Percentiles rank a stretch among this genome's conserved stretches.
Evolutionary conservation across 2,797 vertebrate genomes (phyloP).

Genomic region (Hylomyscus alleni): DNA sequence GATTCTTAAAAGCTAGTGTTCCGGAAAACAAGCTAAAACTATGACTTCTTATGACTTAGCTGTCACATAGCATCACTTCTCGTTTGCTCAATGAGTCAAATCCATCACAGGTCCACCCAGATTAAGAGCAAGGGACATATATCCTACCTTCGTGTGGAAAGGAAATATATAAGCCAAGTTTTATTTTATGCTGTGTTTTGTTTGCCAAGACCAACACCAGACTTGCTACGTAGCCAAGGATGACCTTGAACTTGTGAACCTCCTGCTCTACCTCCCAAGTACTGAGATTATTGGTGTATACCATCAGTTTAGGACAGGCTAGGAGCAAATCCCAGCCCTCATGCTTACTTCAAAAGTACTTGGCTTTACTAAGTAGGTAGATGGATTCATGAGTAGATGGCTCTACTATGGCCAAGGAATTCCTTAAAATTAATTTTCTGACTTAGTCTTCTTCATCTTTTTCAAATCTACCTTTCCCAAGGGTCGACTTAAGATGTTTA

Average conservation of each 20-base stretch:
- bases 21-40: neutral
- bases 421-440: constrained; percentile 49
- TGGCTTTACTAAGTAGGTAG: neutral
- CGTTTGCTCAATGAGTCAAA: neutral
- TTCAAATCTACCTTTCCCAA: neutral
- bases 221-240: neutral
- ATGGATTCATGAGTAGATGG: neutral
- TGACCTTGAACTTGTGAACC: neutral
- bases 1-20: neutral
- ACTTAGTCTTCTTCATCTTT: neutral
- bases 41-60: neutral
- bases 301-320: neutral
- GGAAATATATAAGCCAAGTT: neutral
- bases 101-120: neutral
- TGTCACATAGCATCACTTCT: neutral
- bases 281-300: neutral
- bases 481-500: neutral
- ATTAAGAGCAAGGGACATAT: neutral
- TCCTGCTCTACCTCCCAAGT: neutral
- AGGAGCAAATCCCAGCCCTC: neutral
- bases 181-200: neutral
- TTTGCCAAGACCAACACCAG: neutral
- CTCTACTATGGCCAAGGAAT: neutral
- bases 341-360: neutral
- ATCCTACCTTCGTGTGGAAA: neutral